These are phyloP conservation scores for Pseudomugil gertrudae DNA, from an alignment of 2,797 vertebrate species.

Conservation along the genomic window DNA sequence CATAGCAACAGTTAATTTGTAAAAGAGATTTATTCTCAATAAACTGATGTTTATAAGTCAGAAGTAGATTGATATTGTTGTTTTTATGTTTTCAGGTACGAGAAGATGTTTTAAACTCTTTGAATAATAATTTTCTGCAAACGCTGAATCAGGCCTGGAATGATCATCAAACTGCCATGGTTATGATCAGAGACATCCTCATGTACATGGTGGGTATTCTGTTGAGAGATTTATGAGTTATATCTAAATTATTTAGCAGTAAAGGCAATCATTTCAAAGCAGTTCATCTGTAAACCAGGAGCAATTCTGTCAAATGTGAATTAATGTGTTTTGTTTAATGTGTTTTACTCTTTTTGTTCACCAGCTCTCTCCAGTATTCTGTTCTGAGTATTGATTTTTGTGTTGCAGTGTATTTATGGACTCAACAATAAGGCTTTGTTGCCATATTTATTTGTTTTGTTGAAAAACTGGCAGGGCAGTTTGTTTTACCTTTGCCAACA, in stretches of 20 bases:
- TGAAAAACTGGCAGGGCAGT: conserved; percentile 40
- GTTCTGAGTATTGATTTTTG: conserved; percentile 39
- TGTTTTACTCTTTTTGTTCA: not conserved
- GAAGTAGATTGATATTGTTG: conserved; percentile 5
- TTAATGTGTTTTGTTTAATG: not conserved
- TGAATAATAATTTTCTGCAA: conserved; percentile 99
- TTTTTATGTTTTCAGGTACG: conserved; percentile 84
- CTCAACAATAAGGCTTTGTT: conserved; percentile 59
- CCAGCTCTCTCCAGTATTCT: conserved; percentile 15
- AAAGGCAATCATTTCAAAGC: not conserved
- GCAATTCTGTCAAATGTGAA: not conserved
- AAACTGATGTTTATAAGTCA: not conserved
- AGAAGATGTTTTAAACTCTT: conserved; percentile 88
- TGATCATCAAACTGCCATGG: conserved; percentile 99
- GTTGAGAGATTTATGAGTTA: not conserved
- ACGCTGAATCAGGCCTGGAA: conserved; percentile 99
- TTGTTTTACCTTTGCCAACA: conserved; percentile 45
- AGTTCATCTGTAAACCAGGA: not conserved
- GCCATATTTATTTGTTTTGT: conserved; percentile 47
- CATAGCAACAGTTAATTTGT: not conserved
- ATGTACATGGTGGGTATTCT: conserved; percentile 96
- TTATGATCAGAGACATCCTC: conserved; percentile 99
- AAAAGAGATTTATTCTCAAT: not conserved
- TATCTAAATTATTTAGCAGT: not conserved
- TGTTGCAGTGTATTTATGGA: conserved; percentile 32